Evolutionary conservation across 2,888 invertebrate species (phyloP).

Genomic region (Acronicta leporina): DNA sequence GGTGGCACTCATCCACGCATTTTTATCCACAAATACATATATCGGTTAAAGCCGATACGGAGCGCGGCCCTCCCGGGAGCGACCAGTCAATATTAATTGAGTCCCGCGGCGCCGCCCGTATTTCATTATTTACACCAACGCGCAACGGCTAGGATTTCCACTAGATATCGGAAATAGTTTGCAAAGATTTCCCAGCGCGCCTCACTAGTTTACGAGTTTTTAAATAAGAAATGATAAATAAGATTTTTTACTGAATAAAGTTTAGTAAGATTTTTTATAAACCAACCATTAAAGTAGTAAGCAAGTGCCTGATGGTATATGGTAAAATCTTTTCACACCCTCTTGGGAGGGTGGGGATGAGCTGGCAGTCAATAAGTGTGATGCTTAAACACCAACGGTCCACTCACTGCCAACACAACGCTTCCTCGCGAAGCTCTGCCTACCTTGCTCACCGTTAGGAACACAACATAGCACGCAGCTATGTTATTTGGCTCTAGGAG

Average conservation of each 20-base stretch:
- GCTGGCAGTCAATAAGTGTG: too few species aligned
- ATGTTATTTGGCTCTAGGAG: too few species aligned
- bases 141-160: constrained; percentile 29
- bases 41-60: constrained; percentile 24
- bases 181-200: constrained; percentile 42
- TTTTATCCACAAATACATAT: constrained; percentile 26
- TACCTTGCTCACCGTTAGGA: too few species aligned
- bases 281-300: too few species aligned
- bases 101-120: constrained; percentile 50
- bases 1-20: constrained; percentile 7
- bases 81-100: constrained; percentile 61
- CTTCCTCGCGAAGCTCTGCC: too few species aligned
- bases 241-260: constrained; percentile 6
- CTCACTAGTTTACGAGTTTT: constrained; percentile 34
- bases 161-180: constrained; percentile 45
- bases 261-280: too few species aligned
- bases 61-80: constrained; percentile 28
- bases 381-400: too few species aligned
- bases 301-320: too few species aligned
- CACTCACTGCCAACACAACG: too few species aligned
- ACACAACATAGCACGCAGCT: too few species aligned
- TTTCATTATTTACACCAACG: constrained; percentile 54
- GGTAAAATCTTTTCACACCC: too few species aligned
- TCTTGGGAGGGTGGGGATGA: too few species aligned
- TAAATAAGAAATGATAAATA: constrained; percentile 4